Evolutionary conservation across 2,113 vertebrate species (phyloP), one percentile per base, ranked within the genome.

Genomic region (Larimichthys polyactis): DNA sequence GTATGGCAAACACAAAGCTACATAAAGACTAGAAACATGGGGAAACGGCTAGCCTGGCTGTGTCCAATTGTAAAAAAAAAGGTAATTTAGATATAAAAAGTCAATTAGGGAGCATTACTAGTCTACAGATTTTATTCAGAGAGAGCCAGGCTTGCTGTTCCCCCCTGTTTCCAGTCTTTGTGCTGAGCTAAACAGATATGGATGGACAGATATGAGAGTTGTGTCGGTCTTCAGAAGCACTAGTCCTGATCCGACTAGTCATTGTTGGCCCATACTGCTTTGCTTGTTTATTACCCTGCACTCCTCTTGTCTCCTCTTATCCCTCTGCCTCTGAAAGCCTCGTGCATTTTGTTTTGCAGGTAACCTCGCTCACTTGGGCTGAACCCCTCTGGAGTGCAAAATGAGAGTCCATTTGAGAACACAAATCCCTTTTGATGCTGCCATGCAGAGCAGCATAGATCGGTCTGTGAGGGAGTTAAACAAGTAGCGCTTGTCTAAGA

Each of bases 341-440:
- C 22, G 19, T 74, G 64, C 71, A 58, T 87, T 84, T 79, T 67
- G 22, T 67, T 80, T 88, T 51, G 75, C 81, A 79, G 83, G 87
- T 88, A 79, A 76, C 75, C 63, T 84, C 80, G 62, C 69, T 82
- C 14, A 3, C 59, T 1, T 1, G 11, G 74, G 51, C 58, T 73
- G 60, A 83, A 54, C n/a, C 66, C 48, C 71, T 81, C 74, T 78
- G 4, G 17, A 86, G 78, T 75, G 67, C 52, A 24, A 85, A 83
- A 74, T 20, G 22, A 86, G 79, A 65, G 81, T 75, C 85, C 44
- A 29, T 87, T 91, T 83, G 59, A 73, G 74, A 85, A 78, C 80
- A 62, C 57, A 75, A 83, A 85, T 75, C 40, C 67, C n/a, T 24
- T 78, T 78, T 82, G 77, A 84, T 69, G 77, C 77, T 54, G 69